Base-by-base conservation (phyloP, 2,797 vertebrate genomes). In the Acrocephalus scirpaceus region DNA sequence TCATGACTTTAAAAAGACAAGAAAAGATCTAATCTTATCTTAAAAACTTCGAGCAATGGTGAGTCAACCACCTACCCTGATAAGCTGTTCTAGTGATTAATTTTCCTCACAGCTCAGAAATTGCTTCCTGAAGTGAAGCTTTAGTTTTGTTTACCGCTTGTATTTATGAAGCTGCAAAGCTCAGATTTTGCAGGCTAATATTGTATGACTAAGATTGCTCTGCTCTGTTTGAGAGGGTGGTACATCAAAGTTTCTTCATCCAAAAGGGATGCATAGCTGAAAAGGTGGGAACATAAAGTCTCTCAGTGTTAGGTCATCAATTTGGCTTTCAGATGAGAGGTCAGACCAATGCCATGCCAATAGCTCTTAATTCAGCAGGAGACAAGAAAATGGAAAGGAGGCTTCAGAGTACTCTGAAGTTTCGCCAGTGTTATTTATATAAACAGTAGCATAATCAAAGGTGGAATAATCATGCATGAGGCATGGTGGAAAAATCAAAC, bases 51-150 rank as follows among this genome's bases (percentile, higher is more conserved):
- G 50, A 96, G 95, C 84, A 94, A 93, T 95, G 57, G 93, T 97
- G 94, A 95, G 92, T 95, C 95, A 95, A 95, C 93, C 92, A 96
- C 94, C 90, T 96, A 95, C 93, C 93, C 92, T 86, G 88, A 95
- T 97, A 97, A 96, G 94, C 92, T 92, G 80, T 95, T 92, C 56
- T 79, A 82, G 90, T 95, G 83, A 97, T 97, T 96, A 95, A 93
- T 97, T 97, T 95, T 97, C 86, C 74, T 95, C 77, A 85, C 90
- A 92, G 92, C 77, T 95, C 6, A 10, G 88, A 95, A 95, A 95
- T 95, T 97, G 88, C 92, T 96, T 96, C 88, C 81, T 95, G 88
- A 94, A 95, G 77, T 93, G 74, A 86, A 95, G 86, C 83, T 96
- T 97, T 94, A 86, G 87, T 92, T 91, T 96, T 92, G 85, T 94